Evolutionary conservation across 1,140 invertebrate species (phyloP), one percentile per base, ranked within the genome.

Genomic region (Brevipalpus yothersi): DNA sequence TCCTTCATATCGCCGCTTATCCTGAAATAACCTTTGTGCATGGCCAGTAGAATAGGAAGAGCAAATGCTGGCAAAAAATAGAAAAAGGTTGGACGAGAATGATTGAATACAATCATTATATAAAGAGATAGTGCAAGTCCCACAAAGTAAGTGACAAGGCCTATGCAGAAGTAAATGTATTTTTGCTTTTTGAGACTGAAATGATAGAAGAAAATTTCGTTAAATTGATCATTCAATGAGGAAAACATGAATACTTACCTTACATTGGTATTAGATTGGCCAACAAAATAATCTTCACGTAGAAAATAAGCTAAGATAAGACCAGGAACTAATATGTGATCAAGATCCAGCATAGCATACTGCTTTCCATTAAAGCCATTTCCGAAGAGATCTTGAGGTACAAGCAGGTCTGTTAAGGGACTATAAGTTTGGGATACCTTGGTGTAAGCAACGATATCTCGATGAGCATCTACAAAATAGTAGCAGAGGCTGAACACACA

Each of bases 381-480:
- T 67, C 89, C 82, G 4, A 98, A 74, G 23, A 98, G 74, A 72
- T 99, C 94, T 79, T 97, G 92, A 10, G 95, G 95, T 72, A 99
- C 98, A 39, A 97, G 85, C 72, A 99, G 75, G 79, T 99, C 96
- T 65, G 99, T 98, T 45, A 94, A 94, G 1, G 93, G 94, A 72
- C 99, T 93, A 72, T 99, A 98, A 19, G 87, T 91, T 72, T 88
- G 97, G 17, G 94, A 94, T 5, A 99, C 94, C n/a, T 90, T 95
- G 13, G 95, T 87, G 94, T 98, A 98, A 23, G 98, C 95, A 72
- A 98, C 89, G 53, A 94, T 98, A 57, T 90, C 93, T 61, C 77
- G 99, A 99, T 13, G 80, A 92, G 95, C 95, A 75, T 99, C 99
- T 61, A 99, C 87, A 71, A 99, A 95, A 71, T 99, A 99, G 58